These are phyloP conservation scores for Limnothrissa miodon DNA, from an alignment of 2,113 vertebrate genomes.

Conservation along the genomic window DNA sequence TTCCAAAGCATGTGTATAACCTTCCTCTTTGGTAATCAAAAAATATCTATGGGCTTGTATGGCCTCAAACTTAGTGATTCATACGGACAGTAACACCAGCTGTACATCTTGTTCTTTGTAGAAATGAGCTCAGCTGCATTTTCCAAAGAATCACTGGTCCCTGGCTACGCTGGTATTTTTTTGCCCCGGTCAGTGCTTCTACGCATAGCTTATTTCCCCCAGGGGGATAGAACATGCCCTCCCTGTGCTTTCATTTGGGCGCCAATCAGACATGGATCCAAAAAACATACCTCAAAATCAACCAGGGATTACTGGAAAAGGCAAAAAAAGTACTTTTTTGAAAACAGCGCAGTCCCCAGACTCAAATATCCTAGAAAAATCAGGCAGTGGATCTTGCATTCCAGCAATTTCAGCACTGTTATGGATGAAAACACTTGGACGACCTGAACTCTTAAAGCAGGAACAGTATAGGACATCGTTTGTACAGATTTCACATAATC, in stretches of 20 bases:
- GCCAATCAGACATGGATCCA: neutral
- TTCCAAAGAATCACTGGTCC: neutral
- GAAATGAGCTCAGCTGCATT: neutral
- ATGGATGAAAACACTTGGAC: neutral
- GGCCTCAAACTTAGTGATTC: too few species aligned
- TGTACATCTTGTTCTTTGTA: too few species aligned
- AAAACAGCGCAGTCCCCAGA: neutral
- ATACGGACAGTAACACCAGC: too few species aligned
- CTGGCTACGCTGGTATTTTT: neutral
- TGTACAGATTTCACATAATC: too few species aligned
- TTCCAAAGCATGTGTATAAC: too few species aligned
- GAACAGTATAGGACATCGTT: neutral
- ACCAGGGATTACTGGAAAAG: neutral
- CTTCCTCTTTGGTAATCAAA: too few species aligned
- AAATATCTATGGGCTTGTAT: too few species aligned
- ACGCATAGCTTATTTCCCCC: neutral
- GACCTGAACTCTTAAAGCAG: neutral
- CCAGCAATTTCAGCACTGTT: neutral
- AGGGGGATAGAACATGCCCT: neutral
- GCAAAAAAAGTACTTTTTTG: neutral
- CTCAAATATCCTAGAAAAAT: neutral
- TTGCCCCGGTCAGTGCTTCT: neutral
- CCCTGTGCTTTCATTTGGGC: neutral
- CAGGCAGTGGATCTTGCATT: neutral
- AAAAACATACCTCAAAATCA: slow-evolving; percentile 7